phyloP scores from a whole-genome alignment of 92 coral and sea anemone species.

The Actinernus sp. region DNA sequence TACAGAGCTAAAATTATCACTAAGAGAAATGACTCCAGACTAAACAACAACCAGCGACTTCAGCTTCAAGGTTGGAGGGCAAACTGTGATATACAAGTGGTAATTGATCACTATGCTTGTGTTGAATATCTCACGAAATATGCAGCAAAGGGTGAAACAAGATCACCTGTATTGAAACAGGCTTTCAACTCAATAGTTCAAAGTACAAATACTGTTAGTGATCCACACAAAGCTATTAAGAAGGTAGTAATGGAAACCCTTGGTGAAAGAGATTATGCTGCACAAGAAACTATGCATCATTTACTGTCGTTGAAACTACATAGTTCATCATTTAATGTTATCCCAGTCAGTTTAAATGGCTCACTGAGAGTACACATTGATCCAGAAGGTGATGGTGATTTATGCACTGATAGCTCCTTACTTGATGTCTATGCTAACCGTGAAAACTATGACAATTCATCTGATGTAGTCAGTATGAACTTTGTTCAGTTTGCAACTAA shows the following conservation, averaged over 20 bases:
- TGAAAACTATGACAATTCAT: conserved; percentile 24
- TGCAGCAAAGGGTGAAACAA: conserved; percentile 63
- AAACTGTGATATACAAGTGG: conserved; percentile 58
- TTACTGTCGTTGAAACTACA: conserved; percentile 60
- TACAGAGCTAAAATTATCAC: conserved; percentile 64
- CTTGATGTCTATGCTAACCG: conserved; percentile 71
- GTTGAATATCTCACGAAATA: conserved; percentile 63
- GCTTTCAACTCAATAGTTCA: conserved; percentile 47
- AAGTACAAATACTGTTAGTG: conserved; percentile 8
- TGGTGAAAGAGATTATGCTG: conserved; percentile 71
- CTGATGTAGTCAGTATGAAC: conserved; percentile 3
- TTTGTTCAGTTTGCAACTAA: conserved; percentile 50
- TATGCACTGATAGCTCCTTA: conserved; percentile 32
- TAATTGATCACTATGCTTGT: conserved; percentile 65
- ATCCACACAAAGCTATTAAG: conserved; percentile 47
- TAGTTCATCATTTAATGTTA: conserved; percentile 68
- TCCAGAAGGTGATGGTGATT: not conserved
- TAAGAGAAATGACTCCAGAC: conserved; percentile 56
- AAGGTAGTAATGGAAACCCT: conserved; percentile 58
- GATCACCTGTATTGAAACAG: conserved; percentile 31
- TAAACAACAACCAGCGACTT: conserved; percentile 55
- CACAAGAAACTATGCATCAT: conserved; percentile 73
- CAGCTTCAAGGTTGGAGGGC: conserved; percentile 66
- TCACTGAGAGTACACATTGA: conserved; percentile 46
- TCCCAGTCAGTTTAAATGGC: conserved; percentile 72